Percentiles rank a stretch among this genome's conserved stretches.
Evolutionary conservation across 2,113 vertebrate species (phyloP).

Genomic region (Todiramphus chloris): DNA sequence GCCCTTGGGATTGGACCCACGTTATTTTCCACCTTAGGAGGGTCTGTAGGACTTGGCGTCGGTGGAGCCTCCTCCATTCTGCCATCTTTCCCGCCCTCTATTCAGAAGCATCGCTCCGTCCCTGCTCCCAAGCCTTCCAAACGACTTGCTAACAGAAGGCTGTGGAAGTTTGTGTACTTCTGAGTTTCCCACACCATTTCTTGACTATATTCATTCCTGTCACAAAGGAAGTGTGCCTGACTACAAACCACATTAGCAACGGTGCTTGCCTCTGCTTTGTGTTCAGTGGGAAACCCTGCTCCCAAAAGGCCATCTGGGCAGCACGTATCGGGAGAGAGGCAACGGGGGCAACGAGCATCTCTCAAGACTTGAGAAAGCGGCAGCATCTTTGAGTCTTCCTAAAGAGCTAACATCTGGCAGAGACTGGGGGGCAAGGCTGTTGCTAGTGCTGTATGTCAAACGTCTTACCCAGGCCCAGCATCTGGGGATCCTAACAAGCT

Average conservation of each 20-base stretch:
- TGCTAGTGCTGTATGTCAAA: background rate
- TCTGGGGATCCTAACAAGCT: background rate
- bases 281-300: slow-evolving; percentile 67
- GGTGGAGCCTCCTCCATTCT: background rate
- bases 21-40: background rate
- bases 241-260: slow-evolving; percentile 78
- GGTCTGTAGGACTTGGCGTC: background rate
- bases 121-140: background rate
- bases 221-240: slow-evolving; percentile 86
- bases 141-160: background rate
- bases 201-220: slow-evolving; percentile 58
- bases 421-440: background rate
- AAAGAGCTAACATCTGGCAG: slow-evolving; percentile 68
- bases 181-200: slow-evolving; percentile 80
- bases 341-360: background rate
- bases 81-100: background rate
- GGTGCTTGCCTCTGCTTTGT: slow-evolving; percentile 78
- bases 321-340: background rate
- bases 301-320: slow-evolving; percentile 87
- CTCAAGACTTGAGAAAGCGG: background rate
- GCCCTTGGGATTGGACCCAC: background rate
- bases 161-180: background rate
- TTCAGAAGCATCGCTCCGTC: background rate
- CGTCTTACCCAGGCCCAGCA: background rate
- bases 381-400: background rate